phyloP scores from a whole-genome alignment of 2,797 vertebrate genomes.

The Gymnoscopelus microlampas region DNA sequence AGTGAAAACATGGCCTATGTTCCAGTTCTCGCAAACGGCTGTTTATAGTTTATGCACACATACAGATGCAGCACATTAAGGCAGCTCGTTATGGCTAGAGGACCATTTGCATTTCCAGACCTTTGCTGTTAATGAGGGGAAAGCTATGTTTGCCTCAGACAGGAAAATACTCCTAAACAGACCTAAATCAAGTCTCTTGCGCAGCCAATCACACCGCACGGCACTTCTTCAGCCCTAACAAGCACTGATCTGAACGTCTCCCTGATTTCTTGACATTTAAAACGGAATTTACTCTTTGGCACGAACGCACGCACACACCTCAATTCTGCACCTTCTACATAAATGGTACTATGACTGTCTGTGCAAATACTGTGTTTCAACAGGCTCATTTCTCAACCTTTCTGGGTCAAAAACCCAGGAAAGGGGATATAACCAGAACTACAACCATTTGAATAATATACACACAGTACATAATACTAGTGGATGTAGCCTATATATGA shows the following conservation, averaged over 20 bases:
- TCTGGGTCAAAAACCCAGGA: too few relatives aligned
- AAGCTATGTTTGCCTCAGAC: slow-evolving; percentile 15
- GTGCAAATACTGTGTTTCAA: too few relatives aligned
- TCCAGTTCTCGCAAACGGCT: background rate
- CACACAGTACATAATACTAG: too few relatives aligned
- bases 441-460: too few relatives aligned
- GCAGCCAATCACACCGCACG: slow-evolving; percentile 22
- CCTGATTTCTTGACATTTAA: slow-evolving; percentile 10
- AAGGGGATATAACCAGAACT: too few relatives aligned
- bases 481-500: too few relatives aligned
- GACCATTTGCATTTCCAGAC: slow-evolving; percentile 42
- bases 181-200: slow-evolving; percentile 27
- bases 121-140: slow-evolving; percentile 30
- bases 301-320: slow-evolving; percentile 9
- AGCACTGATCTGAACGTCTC: slow-evolving; percentile 21
- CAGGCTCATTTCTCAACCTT: too few relatives aligned
- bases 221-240: slow-evolving; percentile 44
- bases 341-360: too few relatives aligned
- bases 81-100: slow-evolving; percentile 14
- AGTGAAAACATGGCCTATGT: slow-evolving; percentile 12
- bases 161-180: slow-evolving; percentile 18
- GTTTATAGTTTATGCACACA: background rate
- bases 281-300: slow-evolving; percentile 12
- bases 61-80: background rate
- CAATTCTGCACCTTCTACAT: too few relatives aligned